Conservation (phyloP, 2,888 invertebrate genomes). For the Carabus problematicus region DNA sequence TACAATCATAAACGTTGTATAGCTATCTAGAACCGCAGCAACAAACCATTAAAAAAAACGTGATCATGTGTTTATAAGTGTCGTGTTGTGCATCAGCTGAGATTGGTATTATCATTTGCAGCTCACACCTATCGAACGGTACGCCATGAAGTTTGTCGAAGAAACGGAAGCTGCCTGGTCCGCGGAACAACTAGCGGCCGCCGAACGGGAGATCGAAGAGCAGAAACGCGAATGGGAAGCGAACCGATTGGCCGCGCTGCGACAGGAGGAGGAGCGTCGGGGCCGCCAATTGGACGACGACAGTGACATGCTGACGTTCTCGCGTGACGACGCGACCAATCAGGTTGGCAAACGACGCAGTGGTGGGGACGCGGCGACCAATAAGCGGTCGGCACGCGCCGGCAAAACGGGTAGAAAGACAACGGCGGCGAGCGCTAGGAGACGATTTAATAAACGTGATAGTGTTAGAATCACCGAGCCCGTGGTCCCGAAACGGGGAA, state of each 20-base stretch:
- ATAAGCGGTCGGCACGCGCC: constrained; percentile 45
- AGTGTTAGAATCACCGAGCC: constrained; percentile 36
- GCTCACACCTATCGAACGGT: constrained; percentile 93
- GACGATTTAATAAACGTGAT: constrained; percentile 43
- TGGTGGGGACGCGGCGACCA: constrained; percentile 6
- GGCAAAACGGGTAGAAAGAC: constrained; percentile 47
- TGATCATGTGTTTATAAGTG: no score
- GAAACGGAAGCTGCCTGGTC: constrained; percentile 80
- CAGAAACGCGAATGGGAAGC: constrained; percentile 90
- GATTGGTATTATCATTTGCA: constrained; percentile 64
- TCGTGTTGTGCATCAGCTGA: no score
- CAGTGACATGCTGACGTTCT: constrained; percentile 75
- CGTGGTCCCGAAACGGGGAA: constrained; percentile 41
- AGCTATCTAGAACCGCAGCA: constrained; percentile 14
- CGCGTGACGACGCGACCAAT: constrained; percentile 79
- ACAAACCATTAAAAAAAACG: no score
- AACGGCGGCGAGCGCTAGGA: constrained; percentile 43
- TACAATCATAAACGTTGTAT: constrained; percentile 24
- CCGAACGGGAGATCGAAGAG: constrained; percentile 86
- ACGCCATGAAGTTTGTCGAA: constrained; percentile 94
- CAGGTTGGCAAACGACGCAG: constrained; percentile 74
- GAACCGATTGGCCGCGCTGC: constrained; percentile 75
- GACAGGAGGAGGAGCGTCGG: constrained; percentile 70
- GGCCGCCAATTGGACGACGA: constrained; percentile 66
- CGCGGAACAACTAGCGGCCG: constrained; percentile 85